Base-by-base conservation (phyloP, 2,888 invertebrate species). In the Acrobasis repandana region DNA sequence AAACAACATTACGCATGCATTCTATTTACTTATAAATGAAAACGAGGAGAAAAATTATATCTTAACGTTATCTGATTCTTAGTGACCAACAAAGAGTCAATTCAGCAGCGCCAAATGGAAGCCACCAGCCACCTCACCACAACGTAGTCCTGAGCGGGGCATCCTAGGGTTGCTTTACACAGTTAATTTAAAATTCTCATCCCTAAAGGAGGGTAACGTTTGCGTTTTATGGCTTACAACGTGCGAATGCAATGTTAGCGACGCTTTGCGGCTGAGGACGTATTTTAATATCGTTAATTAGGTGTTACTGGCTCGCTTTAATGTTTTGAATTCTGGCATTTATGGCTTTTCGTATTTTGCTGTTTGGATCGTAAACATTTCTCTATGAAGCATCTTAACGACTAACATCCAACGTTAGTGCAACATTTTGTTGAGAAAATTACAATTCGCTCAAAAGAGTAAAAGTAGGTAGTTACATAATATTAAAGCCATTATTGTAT, bases 131-230 rank as follows among this genome's bases (percentile, higher is more conserved):
- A 80, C 77, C 82, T 80, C 76, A 73, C 61, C 63, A 58, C 59
- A 62, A 68, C 69, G 68, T 38, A 52, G 52, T 34, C 33, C 52
- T 15, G 69, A 69, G 56, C 79, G 69, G 77, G 75, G 74, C 74
- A 74, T 73, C 75, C 75, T 74, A 80, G 86, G 88, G 88, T 80
- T 78, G 84, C 83, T 89, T 85, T 89, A 91, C 86, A 82, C 88
- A 89, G 90, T 92, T 92, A 92, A 92, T 92, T 92, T 91, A 90
- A 92, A 92, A 91, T 91, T 88, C 90, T 88, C 90, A 87, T 87
- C 86, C 85, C 88, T 85, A 91, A 88, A 89, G 89, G 90, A 88
- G 89, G 90, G 90, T 87, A 88, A 74, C 90, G 89, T 80, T 92
- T 92, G 91, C 90, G 90, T 91, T 92, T 92, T 91, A 92, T 91